Conservation (phyloP, 2,113 vertebrate genomes). For the Calidris pugnax region DNA sequence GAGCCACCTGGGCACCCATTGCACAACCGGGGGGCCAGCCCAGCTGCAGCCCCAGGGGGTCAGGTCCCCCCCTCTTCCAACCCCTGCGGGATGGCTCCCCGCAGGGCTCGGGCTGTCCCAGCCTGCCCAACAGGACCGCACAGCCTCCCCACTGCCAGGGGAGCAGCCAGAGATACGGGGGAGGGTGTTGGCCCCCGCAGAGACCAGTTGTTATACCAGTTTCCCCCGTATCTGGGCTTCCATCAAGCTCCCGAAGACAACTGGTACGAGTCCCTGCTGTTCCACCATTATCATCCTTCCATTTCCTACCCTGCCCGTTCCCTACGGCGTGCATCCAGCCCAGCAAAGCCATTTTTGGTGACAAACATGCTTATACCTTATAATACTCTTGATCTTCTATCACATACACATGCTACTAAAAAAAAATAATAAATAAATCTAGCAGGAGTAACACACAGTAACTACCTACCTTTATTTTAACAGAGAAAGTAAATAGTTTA, state of each 20-base stretch:
- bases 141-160: not conserved
- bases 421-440: not conserved
- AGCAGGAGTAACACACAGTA: not conserved
- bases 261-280: not conserved
- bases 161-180: not conserved
- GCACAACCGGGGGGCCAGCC: not conserved
- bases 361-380: not conserved
- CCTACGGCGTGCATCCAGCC: fast-evolving
- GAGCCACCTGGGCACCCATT: fast-evolving
- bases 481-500: not conserved
- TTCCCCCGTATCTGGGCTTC: not conserved
- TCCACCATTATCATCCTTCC: not conserved
- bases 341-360: not conserved
- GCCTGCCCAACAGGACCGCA: constrained; percentile 27
- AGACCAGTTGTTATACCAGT: not conserved
- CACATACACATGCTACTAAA: not conserved
- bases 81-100: not conserved
- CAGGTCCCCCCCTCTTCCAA: not conserved
- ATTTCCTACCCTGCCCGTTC: not conserved
- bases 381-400: not conserved
- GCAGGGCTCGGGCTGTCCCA: not conserved
- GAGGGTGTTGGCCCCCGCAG: not conserved
- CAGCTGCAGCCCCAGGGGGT: not conserved
- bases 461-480: not conserved
- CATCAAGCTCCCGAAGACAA: not conserved